Conservation (phyloP, 2,888 invertebrate species). For the Metallyticus violacea region DNA sequence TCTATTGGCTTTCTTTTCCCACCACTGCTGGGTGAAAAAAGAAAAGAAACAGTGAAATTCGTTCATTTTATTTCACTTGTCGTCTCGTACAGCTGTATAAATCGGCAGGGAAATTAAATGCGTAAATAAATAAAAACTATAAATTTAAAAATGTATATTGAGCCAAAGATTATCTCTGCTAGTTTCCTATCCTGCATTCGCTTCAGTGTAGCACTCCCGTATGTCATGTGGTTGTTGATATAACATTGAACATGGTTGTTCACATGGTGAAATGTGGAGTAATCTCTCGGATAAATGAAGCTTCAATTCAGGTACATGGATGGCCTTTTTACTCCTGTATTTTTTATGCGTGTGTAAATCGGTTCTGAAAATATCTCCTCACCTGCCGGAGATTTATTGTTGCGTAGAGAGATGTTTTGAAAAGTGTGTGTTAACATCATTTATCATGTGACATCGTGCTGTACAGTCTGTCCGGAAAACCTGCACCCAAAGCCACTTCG, state of each 20-base stretch:
- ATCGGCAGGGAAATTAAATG: too few relatives aligned
- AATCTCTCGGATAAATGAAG: background rate
- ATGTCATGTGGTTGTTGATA: background rate
- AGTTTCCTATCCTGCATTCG: too few relatives aligned
- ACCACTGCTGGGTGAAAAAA: too few relatives aligned
- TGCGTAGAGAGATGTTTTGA: background rate
- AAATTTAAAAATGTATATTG: too few relatives aligned
- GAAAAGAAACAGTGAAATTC: too few relatives aligned
- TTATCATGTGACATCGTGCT: background rate
- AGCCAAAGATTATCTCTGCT: too few relatives aligned
- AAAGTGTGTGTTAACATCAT: background rate
- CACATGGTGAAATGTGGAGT: background rate
- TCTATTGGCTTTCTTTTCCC: too few relatives aligned
- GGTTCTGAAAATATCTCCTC: background rate
- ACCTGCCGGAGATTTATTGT: background rate
- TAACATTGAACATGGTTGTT: background rate
- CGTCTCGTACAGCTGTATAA: too few relatives aligned
- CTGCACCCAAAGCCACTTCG: background rate
- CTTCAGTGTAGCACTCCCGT: too few relatives aligned
- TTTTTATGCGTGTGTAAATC: background rate
- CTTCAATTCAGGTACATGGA: background rate
- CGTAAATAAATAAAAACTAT: too few relatives aligned
- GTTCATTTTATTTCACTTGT: too few relatives aligned
- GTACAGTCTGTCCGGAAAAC: background rate
- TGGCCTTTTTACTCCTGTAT: background rate